These are phyloP conservation scores for Neoseiulus cucumeris DNA, from an alignment of 1,140 invertebrate species.

Conservation along the genomic window DNA sequence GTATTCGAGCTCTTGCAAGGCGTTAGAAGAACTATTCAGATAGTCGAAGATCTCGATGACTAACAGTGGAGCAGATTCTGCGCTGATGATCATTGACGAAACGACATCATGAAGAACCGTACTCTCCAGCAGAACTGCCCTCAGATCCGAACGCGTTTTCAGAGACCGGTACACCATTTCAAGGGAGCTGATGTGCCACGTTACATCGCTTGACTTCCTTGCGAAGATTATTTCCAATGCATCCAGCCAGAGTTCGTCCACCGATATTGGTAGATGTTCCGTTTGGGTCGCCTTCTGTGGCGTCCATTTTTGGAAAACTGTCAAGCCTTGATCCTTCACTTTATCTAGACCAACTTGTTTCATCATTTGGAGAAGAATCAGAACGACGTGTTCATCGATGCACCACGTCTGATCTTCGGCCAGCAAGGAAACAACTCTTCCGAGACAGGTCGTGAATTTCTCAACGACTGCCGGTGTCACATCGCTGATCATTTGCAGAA, in stretches of 20 bases:
- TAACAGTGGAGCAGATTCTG: neutral
- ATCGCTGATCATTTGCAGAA: neutral
- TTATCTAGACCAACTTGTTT: neutral
- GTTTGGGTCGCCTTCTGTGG: neutral
- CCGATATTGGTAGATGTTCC: neutral
- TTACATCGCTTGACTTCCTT: neutral
- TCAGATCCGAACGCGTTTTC: neutral
- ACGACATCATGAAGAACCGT: neutral
- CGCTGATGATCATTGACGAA: neutral
- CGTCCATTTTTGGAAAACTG: neutral
- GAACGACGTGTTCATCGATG: neutral
- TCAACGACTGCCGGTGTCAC: neutral
- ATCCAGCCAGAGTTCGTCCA: neutral
- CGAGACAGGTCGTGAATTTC: neutral
- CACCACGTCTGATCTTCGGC: neutral
- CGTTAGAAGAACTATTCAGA: neutral
- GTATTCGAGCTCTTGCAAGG: neutral
- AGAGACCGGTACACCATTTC: constrained; percentile 1
- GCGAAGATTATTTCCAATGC: neutral
- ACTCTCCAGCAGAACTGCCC: neutral
- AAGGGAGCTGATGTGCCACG: neutral
- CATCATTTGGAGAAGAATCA: neutral
- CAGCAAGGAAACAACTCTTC: neutral
- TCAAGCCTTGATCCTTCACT: neutral
- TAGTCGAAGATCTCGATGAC: neutral